Evolutionary conservation across 2,113 vertebrate species (phyloP), one percentile per base, ranked within the genome.

Genomic region (Fulmarus glacialis): DNA sequence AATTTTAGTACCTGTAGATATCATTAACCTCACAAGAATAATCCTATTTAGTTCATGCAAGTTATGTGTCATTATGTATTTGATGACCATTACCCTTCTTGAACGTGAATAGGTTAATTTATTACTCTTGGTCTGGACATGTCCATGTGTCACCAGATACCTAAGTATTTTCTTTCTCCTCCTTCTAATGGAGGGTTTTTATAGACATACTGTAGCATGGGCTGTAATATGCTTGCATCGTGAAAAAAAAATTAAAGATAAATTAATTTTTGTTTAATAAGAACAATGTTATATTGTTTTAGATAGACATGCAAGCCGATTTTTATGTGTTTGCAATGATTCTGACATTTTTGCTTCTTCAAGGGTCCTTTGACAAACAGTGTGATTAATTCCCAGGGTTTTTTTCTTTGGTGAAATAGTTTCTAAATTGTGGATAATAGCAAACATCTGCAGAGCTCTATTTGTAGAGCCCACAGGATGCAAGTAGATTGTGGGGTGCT

Each of bases 371-470:
- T 84, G 52, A 52, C 47, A 82, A 74, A 90, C 48, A 63, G 73
- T 56, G 34, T 92, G 26, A 78, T 84, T 91, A 80, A 91, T 95
- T 89, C 82, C 71, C 73, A 86, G 53, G 9, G 12, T 6, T 90
- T 73, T 87, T 83, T 72, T 13, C 55, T 87, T 82, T 75, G 21
- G 47, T 95, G 62, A 95, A 94, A 89, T 94, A 83, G 87, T 93
- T 96, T 95, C 84, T 82, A 93, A 91, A 96, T 92, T 91, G 67
- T 67, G 70, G 34, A 60, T 97, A 96, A 96, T 87, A 81, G 86
- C 72, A 96, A 97, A 91, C 93, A 98, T 94, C 90, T 97, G 88
- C 74, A 81, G 87, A 90, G 53, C 77, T 78, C 82, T 83, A 60
- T 95, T 95, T 95, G 91, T 82, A 58, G 68, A 95, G 90, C 91